A percentile compares a stretch with the other conserved stretches of the same genome.
phyloP scores from a whole-genome alignment of 35 echinoderm and acorn worm species.

The Ptychodera flava region DNA sequence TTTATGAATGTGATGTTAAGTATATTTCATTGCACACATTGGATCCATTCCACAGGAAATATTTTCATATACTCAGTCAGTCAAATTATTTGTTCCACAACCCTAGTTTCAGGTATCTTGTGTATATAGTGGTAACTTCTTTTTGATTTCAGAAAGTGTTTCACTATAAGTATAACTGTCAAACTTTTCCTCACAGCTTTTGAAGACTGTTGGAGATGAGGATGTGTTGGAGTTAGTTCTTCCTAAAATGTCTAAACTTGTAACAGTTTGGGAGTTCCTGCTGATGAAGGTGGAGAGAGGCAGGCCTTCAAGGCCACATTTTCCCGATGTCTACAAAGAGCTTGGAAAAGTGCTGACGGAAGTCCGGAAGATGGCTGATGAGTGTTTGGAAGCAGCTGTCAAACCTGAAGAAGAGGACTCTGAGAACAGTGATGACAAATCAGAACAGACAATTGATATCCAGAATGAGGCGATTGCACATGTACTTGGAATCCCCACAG shows the following conservation, averaged over 20 bases:
- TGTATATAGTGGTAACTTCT: too few species aligned
- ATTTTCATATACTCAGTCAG: too few species aligned
- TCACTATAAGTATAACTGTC: too few species aligned
- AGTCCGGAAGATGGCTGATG: constrained; percentile 30
- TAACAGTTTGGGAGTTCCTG: constrained; percentile 73
- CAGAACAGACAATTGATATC: neutral
- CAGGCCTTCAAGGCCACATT: constrained; percentile 10
- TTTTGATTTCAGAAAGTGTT: too few species aligned
- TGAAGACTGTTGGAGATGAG: constrained; percentile 44
- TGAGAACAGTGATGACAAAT: neutral
- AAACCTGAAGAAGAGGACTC: neutral
- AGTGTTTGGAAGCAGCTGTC: constrained; percentile 32
- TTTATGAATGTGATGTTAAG: too few species aligned
- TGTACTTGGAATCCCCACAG: neutral
- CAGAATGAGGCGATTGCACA: neutral
- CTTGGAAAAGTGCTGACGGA: constrained; percentile 37
- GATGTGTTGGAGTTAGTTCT: constrained; percentile 64
- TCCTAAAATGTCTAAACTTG: constrained; percentile 42
- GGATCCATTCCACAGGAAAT: too few species aligned
- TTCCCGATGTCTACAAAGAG: constrained; percentile 21
- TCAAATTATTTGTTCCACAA: too few species aligned
- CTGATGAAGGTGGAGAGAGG: constrained; percentile 51
- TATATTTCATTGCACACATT: too few species aligned
- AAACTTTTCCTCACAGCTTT: constrained; percentile 22
- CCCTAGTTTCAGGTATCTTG: too few species aligned